Conservation (phyloP, 2,888 invertebrate genomes). For the Melinaea menophilus region DNA sequence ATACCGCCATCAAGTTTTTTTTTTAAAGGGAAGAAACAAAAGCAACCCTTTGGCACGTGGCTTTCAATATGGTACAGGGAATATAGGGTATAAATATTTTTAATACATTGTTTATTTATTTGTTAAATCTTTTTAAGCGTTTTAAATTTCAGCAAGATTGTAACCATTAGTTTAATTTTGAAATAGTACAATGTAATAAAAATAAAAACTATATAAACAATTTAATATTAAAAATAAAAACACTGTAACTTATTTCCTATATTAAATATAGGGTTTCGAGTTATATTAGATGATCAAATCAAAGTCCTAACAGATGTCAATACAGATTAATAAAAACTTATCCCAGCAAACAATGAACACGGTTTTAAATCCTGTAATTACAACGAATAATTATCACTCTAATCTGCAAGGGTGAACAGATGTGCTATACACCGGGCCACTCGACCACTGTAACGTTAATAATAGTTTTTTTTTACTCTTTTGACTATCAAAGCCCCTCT, state of each 20-base stretch:
- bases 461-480: slow-evolving; percentile 65
- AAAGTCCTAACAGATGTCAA: slow-evolving; percentile 17
- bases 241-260: too few relatives aligned
- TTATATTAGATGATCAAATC: too few relatives aligned
- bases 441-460: slow-evolving; percentile 75
- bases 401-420: slow-evolving; percentile 74
- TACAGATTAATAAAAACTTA: slow-evolving; percentile 22
- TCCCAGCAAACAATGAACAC: slow-evolving; percentile 39
- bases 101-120: slow-evolving; percentile 9
- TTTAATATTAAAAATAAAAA: too few relatives aligned
- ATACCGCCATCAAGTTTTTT: slow-evolving; percentile 66
- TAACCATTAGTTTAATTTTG: neutral
- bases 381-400: slow-evolving; percentile 73
- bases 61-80: slow-evolving; percentile 57
- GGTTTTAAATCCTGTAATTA: slow-evolving; percentile 73
- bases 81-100: slow-evolving; percentile 34
- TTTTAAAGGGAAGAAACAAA: slow-evolving; percentile 58
- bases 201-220: neutral
- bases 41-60: slow-evolving; percentile 70
- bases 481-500: slow-evolving; percentile 67
- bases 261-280: too few relatives aligned
- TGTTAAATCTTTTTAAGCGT: neutral
- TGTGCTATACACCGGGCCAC: slow-evolving; percentile 73
- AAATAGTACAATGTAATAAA: neutral
- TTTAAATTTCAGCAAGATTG: slow-evolving; percentile 6